These are phyloP conservation scores for Pycnonotus jocosus DNA, from an alignment of 2,113 vertebrate species.

Conservation along the genomic window DNA sequence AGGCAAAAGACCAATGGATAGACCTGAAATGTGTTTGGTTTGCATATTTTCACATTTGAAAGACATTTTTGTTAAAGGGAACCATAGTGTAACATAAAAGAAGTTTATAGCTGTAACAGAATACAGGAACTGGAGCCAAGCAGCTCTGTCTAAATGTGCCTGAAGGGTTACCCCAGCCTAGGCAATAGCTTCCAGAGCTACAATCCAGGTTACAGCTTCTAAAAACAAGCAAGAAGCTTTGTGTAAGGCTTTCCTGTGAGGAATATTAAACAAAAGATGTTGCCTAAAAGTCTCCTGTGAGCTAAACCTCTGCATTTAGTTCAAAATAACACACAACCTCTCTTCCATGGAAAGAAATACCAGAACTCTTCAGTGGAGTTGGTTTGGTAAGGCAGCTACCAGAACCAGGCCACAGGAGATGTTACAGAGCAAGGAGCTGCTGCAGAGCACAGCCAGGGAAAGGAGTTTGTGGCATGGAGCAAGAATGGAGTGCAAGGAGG, in stretches of 20 bases:
- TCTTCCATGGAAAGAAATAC: not conserved
- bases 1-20: not conserved
- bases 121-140: slow-evolving; percentile 20
- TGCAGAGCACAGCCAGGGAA: not conserved
- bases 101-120: slow-evolving; percentile 42
- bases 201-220: slow-evolving; percentile 1
- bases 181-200: slow-evolving; percentile 37
- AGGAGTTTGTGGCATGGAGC: not conserved
- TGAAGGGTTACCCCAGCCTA: slow-evolving; percentile 28
- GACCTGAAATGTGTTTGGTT: slow-evolving; percentile 2
- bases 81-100: not conserved
- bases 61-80: slow-evolving; percentile 15
- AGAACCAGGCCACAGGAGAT: not conserved
- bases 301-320: not conserved
- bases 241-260: not conserved
- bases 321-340: not conserved
- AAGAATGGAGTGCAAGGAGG: not conserved
- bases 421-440: not conserved
- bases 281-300: not conserved
- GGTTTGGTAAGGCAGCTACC: not conserved
- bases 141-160: slow-evolving; percentile 7
- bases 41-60: slow-evolving; percentile 25
- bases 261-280: slow-evolving; percentile 21
- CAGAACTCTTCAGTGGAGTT: not conserved
- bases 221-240: slow-evolving; percentile 22